Percentiles rank a stretch among this genome's conserved stretches.
phyloP scores from a whole-genome alignment of 1,140 invertebrate genomes.

The Nylanderia fulva region DNA sequence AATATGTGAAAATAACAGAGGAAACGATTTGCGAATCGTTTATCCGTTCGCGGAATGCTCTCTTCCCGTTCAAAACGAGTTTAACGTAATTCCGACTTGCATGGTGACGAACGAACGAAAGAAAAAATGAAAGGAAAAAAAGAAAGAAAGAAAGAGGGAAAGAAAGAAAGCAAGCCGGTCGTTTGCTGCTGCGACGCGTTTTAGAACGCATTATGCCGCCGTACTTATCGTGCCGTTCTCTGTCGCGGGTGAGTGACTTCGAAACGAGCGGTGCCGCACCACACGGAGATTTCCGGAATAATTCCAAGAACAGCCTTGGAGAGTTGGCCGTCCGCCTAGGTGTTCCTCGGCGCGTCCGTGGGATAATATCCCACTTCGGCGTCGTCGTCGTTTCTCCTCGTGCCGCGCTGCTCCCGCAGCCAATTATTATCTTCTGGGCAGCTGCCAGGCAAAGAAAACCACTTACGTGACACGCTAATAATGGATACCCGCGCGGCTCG shows the following conservation, averaged over 20 bases:
- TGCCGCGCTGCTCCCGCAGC: conserved; percentile 49
- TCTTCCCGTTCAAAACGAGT: not conserved
- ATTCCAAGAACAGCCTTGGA: conserved; percentile 60
- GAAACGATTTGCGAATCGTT: not conserved
- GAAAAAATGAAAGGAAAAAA: not conserved
- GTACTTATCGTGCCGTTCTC: conserved; percentile 50
- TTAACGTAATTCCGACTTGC: conserved; percentile 8
- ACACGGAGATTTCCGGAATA: conserved; percentile 49
- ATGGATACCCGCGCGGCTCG: conserved; percentile 73
- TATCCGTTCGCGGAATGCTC: not conserved
- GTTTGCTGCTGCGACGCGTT: conserved; percentile 9
- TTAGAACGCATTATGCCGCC: conserved; percentile 22
- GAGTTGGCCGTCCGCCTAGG: conserved; percentile 66
- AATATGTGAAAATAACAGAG: not conserved
- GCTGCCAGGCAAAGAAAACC: conserved; percentile 79
- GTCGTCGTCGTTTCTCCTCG: conserved; percentile 10
- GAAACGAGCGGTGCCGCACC: conserved; percentile 31
- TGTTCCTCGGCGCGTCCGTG: conserved; percentile 39
- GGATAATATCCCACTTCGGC: conserved; percentile 63
- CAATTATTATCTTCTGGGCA: conserved; percentile 81
- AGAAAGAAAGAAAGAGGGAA: not conserved
- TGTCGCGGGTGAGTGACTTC: conserved; percentile 68
- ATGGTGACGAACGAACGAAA: not conserved
- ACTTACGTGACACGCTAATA: conserved; percentile 80
- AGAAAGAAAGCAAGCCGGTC: not conserved